Evolutionary conservation across 2,797 vertebrate genomes (phyloP).

Genomic region (Urocyon cinereoargenteus): DNA sequence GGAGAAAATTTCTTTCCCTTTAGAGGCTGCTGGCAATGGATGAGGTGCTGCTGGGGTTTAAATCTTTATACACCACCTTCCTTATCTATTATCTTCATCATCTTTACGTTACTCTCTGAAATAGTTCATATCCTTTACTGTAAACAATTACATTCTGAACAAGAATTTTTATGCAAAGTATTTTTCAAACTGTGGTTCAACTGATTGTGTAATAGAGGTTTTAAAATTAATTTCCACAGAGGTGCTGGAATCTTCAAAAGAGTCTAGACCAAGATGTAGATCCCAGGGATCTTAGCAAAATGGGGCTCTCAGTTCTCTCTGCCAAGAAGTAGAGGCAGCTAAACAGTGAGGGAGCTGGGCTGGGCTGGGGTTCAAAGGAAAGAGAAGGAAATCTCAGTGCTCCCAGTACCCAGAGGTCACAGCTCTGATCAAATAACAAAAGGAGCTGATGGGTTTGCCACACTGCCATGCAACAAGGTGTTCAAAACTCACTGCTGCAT

Average conservation of each 20-base stretch:
- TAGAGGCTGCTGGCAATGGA: not conserved
- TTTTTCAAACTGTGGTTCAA: slow-evolving; percentile 34
- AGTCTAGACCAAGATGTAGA: not conserved
- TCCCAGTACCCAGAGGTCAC: not conserved
- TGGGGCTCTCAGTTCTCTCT: not conserved
- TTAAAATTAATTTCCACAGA: slow-evolving; percentile 5
- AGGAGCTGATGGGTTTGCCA: not conserved
- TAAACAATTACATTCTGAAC: slow-evolving; percentile 3
- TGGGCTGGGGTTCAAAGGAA: not conserved
- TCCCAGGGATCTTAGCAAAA: not conserved
- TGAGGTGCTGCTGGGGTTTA: not conserved
- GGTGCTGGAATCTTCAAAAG: not conserved
- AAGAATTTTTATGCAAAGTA: slow-evolving; percentile 1
- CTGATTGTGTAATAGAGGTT: not conserved
- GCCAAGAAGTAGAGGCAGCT: not conserved
- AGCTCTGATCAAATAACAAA: not conserved
- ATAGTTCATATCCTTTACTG: not conserved
- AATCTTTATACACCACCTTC: not conserved
- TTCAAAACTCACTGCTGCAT: not conserved
- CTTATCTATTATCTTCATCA: not conserved
- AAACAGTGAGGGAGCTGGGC: not conserved
- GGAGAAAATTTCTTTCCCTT: not conserved
- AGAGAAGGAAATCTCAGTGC: not conserved
- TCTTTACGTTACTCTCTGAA: not conserved
- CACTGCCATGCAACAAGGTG: not conserved